Conservation (phyloP, 2,797 vertebrate genomes). For the Hippopotamyrus pictus region DNA sequence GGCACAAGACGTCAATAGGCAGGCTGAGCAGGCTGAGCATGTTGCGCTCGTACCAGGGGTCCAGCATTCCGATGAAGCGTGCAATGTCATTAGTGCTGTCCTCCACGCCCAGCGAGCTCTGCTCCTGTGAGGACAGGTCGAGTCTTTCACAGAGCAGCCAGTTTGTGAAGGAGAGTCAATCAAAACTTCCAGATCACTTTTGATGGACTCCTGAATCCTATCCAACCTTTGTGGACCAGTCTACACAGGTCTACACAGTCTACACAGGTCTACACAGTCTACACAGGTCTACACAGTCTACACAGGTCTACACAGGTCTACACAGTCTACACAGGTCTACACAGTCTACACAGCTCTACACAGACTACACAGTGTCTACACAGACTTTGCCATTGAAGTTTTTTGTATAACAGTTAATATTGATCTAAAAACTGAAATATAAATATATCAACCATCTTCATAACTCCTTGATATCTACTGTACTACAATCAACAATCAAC, state of each 20-base stretch:
- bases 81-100: conserved; percentile 89
- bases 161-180: neutral
- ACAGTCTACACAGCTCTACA: neutral
- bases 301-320: neutral
- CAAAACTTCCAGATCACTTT: neutral
- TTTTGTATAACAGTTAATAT: neutral
- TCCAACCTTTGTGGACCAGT: neutral
- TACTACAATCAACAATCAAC: neutral
- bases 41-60: conserved; percentile 95
- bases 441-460: neutral
- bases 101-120: conserved; percentile 38
- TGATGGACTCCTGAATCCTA: neutral
- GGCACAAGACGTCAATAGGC: conserved; percentile 76
- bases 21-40: conserved; percentile 81
- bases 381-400: neutral
- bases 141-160: neutral
- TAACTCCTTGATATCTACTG: neutral
- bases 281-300: neutral
- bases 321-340: neutral
- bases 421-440: neutral
- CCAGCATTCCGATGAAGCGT: conserved; percentile 85
- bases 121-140: conserved; percentile 43
- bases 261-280: neutral
- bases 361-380: neutral
- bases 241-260: neutral